Evolutionary conservation across 2,888 invertebrate genomes (phyloP).

Genomic region (Anodontia alba): DNA sequence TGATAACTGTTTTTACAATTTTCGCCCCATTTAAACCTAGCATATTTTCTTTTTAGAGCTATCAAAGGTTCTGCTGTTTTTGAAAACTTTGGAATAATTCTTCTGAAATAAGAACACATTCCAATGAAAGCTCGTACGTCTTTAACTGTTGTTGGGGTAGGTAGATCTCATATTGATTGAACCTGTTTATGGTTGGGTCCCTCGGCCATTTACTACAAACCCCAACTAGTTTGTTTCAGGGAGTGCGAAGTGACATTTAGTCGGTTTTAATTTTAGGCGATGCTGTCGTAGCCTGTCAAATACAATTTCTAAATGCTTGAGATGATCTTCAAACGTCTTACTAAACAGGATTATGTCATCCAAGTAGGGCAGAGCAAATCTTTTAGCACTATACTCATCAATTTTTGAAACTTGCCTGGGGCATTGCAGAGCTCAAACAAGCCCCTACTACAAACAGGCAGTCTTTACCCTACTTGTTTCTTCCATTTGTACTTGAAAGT

Average conservation of each 20-base stretch:
- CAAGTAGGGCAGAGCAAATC: conserved; percentile 28
- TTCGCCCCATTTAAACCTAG: conserved; percentile 10
- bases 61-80: conserved; percentile 20
- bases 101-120: not conserved
- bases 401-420: conserved; percentile 12
- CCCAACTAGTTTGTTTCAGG: conserved; percentile 38
- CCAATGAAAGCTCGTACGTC: conserved; percentile 17
- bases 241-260: conserved; percentile 34
- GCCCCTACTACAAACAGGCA: not conserved
- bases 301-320: conserved; percentile 35
- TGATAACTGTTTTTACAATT: conserved; percentile 9
- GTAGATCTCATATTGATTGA: not conserved
- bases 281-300: conserved; percentile 35
- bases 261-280: conserved; percentile 35
- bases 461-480: conserved; percentile 26
- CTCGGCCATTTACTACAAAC: conserved; percentile 23
- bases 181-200: conserved; percentile 31
- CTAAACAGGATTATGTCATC: too few relatives aligned
- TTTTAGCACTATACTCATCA: conserved; percentile 29
- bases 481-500: conserved; percentile 38
- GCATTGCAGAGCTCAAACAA: conserved; percentile 10
- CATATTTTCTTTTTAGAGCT: conserved; percentile 19
- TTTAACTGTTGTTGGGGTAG: not conserved
- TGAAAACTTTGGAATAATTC: conserved; percentile 3
- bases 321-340: conserved; percentile 32